Evolutionary conservation across 2,888 invertebrate genomes (phyloP), one percentile per base, ranked within the genome.

Genomic region (Andrena bicolor): DNA sequence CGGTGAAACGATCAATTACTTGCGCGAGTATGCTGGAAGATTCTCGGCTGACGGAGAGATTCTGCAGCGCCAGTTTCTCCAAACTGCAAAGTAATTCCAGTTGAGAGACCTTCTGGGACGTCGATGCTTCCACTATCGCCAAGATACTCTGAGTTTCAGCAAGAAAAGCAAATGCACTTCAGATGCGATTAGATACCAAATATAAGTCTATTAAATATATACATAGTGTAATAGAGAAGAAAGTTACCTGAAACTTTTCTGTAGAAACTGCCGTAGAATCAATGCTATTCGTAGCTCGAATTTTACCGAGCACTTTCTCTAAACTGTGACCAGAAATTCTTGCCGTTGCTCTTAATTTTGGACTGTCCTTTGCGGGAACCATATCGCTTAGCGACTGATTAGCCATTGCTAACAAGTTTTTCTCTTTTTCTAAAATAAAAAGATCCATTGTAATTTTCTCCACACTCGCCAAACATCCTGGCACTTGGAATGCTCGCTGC

Each of bases 31-130:
- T 95, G 80, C 95, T 95, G 0, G 96, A 95, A 3, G 96, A 95
- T 58, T 92, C 93, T 61, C 93, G 90, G 86, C 93, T 93, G 0
- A 91, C 90, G 5, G 93, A 91, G 66, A 93, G 83, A 84, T 92
- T 93, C 86, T 93, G 93, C 51, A 96, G 90, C 76, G 96, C 95
- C 85, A 96, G 94, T 88, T 96, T 96, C 92, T 96, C 96, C 23
- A 96, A 93, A 83, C 95, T 96, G 90, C 95, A 94, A 5, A 96
- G 91, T 26, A 96, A 93, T 76, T 96, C 96, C 30, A 95, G 93
- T 77, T 95, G 95, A 0, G 94, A 93, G 0, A 95, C 94, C 80
- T 94, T 94, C 0, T 95, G 94, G 0, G 96, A 95, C 87, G 95
- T 96, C 23, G 96, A 88, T 0, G 96, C 94, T 88, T 96, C 96